These are phyloP conservation scores for Pseudeuparius sepicola DNA, from an alignment of 2,888 invertebrate species.

Conservation along the genomic window DNA sequence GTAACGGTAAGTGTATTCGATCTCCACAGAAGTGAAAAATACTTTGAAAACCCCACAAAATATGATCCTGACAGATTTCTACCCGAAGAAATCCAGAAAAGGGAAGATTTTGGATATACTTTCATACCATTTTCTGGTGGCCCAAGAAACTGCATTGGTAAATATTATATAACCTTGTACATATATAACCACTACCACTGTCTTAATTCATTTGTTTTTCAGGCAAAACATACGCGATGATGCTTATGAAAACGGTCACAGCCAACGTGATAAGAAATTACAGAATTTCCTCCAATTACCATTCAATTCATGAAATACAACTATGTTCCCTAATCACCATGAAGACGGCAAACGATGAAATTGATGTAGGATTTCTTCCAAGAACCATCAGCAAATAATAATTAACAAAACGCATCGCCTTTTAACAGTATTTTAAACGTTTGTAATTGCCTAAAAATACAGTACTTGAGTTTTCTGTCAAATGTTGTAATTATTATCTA, in stretches of 20 bases:
- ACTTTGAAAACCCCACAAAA: constrained; percentile 46
- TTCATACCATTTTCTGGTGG: constrained; percentile 44
- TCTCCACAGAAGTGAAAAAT: constrained; percentile 36
- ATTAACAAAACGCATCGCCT: too few species aligned
- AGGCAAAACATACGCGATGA: constrained; percentile 21
- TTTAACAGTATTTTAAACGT: too few species aligned
- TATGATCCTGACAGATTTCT: constrained; percentile 51
- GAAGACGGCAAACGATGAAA: constrained; percentile 12
- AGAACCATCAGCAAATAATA: too few species aligned
- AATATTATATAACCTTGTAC: too few species aligned
- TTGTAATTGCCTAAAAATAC: too few species aligned
- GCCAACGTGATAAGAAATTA: constrained; percentile 20
- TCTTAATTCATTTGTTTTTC: constrained; percentile 7
- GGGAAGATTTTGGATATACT: constrained; percentile 41
- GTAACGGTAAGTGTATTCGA: constrained; percentile 17
- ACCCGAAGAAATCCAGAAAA: constrained; percentile 38
- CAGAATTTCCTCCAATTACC: constrained; percentile 18
- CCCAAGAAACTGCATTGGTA: constrained; percentile 44
- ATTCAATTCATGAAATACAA: constrained; percentile 14
- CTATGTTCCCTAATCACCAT: constrained; percentile 17
- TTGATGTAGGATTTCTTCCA: too few species aligned
- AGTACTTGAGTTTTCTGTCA: too few species aligned
- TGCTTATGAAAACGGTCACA: constrained; percentile 18
- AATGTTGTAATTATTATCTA: too few species aligned
- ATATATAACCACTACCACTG: constrained; percentile 1